phyloP scores from a whole-genome alignment of 2,797 vertebrate genomes.

The Nyctibius grandis region DNA sequence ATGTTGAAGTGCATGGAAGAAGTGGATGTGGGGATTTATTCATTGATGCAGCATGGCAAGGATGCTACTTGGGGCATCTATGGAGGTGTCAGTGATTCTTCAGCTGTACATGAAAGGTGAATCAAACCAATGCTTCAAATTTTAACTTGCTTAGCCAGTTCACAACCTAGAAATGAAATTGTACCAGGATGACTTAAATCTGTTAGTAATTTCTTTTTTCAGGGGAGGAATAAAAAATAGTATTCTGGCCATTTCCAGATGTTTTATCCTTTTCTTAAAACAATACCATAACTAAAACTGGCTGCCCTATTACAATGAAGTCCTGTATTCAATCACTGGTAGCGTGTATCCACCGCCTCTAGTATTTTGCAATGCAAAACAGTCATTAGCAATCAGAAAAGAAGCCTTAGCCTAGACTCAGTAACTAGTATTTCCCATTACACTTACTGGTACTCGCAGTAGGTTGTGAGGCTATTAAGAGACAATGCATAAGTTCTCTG shows the following conservation, averaged over 20 bases:
- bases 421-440: neutral
- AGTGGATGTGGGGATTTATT: neutral
- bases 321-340: neutral
- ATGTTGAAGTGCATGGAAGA: neutral
- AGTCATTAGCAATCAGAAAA: neutral
- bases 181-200: neutral
- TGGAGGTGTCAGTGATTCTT: neutral
- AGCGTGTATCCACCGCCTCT: neutral
- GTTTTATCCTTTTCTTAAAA: neutral
- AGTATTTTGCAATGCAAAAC: neutral
- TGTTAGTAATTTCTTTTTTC: neutral
- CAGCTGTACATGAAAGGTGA: neutral
- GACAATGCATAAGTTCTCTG: neutral
- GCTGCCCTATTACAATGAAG: neutral
- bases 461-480: neutral
- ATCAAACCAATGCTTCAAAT: neutral
- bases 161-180: neutral
- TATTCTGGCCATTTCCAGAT: conserved; percentile 2
- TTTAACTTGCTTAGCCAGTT: neutral
- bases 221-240: neutral
- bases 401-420: neutral
- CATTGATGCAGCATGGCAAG: neutral
- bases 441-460: neutral
- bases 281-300: neutral
- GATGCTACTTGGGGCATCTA: neutral